phyloP scores from a whole-genome alignment of 2,888 invertebrate species.

The Axea sp. region DNA sequence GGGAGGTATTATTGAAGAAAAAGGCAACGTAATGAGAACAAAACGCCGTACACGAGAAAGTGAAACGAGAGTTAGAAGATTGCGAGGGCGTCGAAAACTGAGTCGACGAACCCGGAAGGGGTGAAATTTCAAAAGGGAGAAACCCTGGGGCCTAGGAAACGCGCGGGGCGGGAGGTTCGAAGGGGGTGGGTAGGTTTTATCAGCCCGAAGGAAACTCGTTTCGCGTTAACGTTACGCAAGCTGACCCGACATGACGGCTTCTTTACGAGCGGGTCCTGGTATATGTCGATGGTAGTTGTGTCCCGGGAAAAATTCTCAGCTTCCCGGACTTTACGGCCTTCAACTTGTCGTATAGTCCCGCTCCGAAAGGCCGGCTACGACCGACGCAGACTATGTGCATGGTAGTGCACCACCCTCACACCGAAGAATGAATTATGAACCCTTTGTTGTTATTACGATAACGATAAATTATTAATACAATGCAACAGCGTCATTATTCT shows the following conservation, averaged over 20 bases:
- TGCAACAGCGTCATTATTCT: slow-evolving; percentile 43
- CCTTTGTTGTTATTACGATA: slow-evolving; percentile 55
- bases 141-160: slow-evolving; percentile 33
- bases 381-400: slow-evolving; percentile 36
- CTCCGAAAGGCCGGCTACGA: slow-evolving; percentile 56
- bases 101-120: slow-evolving; percentile 56
- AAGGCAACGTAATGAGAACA: slow-evolving; percentile 58
- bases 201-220: slow-evolving; percentile 66
- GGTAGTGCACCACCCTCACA: slow-evolving; percentile 28
- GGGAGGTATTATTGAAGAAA: slow-evolving; percentile 45
- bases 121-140: slow-evolving; percentile 63
- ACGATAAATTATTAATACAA: slow-evolving; percentile 53
- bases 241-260: slow-evolving; percentile 68
- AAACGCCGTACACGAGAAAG: slow-evolving; percentile 59
- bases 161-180: slow-evolving; percentile 1
- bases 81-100: slow-evolving; percentile 45
- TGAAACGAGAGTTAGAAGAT: slow-evolving; percentile 51
- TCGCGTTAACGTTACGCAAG: slow-evolving; percentile 73
- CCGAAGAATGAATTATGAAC: slow-evolving; percentile 56
- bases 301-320: slow-evolving; percentile 68
- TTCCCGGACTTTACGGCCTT: slow-evolving; percentile 69
- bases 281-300: slow-evolving; percentile 69
- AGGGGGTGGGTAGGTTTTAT: slow-evolving; percentile 64
- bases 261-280: slow-evolving; percentile 70
- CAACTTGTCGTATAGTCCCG: slow-evolving; percentile 67